Percentiles rank a stretch among this genome's conserved stretches.
Conservation (phyloP, 2,888 invertebrate species). For the Podabrus alpinus region DNA sequence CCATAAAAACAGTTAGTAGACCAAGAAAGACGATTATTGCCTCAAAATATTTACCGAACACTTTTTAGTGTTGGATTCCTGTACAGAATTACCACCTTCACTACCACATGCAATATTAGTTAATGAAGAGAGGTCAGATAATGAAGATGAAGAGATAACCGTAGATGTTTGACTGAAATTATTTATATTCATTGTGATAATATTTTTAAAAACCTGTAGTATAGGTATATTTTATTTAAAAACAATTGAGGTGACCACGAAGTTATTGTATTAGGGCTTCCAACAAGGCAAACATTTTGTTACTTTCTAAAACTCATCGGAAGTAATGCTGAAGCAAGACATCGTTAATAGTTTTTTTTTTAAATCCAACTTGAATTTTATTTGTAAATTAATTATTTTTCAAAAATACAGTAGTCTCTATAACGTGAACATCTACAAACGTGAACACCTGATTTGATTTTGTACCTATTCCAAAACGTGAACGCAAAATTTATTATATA, state of each 20-base stretch:
- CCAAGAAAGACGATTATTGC: neutral
- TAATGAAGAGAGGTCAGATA: constrained; percentile 50
- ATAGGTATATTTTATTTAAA: neutral
- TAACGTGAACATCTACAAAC: no score
- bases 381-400: neutral
- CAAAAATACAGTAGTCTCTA: no score
- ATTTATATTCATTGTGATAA: neutral
- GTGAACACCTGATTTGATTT: no score
- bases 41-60: neutral
- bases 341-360: neutral
- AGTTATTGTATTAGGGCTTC: neutral
- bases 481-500: no score
- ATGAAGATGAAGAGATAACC: constrained; percentile 48
- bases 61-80: constrained; percentile 38
- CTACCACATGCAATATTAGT: constrained; percentile 61
- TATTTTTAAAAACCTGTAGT: neutral
- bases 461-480: no score
- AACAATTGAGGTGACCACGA: neutral
- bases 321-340: neutral
- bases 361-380: no score
- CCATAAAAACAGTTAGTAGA: neutral
- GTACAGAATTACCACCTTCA: constrained; percentile 43
- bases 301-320: neutral
- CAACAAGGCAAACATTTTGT: neutral
- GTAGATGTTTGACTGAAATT: constrained; percentile 47